Evolutionary conservation across 2,888 invertebrate species (phyloP), one percentile per base, ranked within the genome.

Genomic region (Carcina quercana): DNA sequence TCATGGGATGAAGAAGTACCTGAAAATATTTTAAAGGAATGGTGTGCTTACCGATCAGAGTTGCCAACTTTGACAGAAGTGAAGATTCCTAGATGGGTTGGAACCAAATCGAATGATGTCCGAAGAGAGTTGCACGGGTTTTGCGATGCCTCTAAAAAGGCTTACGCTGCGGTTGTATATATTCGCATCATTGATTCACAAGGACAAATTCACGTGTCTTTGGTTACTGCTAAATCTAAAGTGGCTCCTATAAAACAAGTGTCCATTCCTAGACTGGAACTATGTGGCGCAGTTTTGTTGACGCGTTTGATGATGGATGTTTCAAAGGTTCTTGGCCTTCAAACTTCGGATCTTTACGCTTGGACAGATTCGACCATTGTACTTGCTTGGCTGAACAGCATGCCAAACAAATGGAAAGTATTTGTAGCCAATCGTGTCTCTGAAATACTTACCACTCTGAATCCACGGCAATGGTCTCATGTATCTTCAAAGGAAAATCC

Each of bases 401-500:
- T 47, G n/a, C 51, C 56, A 7, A 41, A 37, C n/a, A 13, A 21
- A 11, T 42, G 42, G 38, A 29, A 32, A 28, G 19, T 30, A 5
- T 34, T 42, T 17, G 37, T 43, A n/a, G 38, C 37, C 12, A 40
- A 41, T 20, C 6, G 41, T 11, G 36, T 50, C 1, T 35, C 43
- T 0, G 45, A 46, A 12, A 52, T 59, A 3, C 26, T 48, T n/a
- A 34, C 34, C 2, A 28, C 31, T 3, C 3, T 48, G 8, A 35
- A 46, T 5, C 14, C 25, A 4, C 10, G 27, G 10, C 34, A 42
- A 3, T 47, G 55, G 56, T 41, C 28, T 17, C 46, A 54, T 25
- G 45, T 53, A 2, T 5, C 32, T 4, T 40, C 47, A 0, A 24
- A 25, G 1, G 26, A 43, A 3, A 57, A 57, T 29, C 51, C 54